A percentile compares a stretch with the other conserved stretches of the same genome.
Conservation (phyloP, 1,140 invertebrate species). For the Pseudomyrmex pallidus region DNA sequence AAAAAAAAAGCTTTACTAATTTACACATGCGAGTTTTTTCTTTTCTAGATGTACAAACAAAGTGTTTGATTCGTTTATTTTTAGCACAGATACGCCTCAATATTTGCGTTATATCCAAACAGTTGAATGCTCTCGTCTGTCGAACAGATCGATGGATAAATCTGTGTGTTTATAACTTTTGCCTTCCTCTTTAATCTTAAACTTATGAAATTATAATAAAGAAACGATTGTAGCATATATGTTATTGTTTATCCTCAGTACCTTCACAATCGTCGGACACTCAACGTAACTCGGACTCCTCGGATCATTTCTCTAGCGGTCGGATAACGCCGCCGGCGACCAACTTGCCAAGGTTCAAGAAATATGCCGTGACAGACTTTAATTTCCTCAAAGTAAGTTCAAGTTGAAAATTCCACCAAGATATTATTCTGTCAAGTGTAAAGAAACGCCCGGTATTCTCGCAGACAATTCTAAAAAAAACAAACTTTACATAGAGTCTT, state of each 20-base stretch:
- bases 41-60: no score
- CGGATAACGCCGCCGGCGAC: slow-evolving; percentile 93
- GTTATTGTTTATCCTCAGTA: slow-evolving; percentile 69
- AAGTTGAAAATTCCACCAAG: background rate
- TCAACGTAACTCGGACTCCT: slow-evolving; percentile 80
- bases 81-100: no score
- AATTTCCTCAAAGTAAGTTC: slow-evolving; percentile 93
- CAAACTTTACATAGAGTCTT: background rate
- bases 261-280: slow-evolving; percentile 83
- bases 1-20: background rate
- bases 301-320: slow-evolving; percentile 89
- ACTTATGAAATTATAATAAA: no score
- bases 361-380: slow-evolving; percentile 96
- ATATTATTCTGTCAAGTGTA: background rate
- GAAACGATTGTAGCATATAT: background rate
- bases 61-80: no score
- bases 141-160: no score
- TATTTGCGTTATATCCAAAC: no score
- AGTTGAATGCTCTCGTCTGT: no score
- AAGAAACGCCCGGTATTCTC: slow-evolving; percentile 17
- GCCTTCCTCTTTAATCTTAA: no score
- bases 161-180: no score
- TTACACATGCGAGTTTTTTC: background rate
- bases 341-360: slow-evolving; percentile 94
- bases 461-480: no score